A percentile compares a stretch with the other conserved stretches of the same genome.
phyloP scores from a whole-genome alignment of 2,113 vertebrate genomes.

The Micromys minutus region DNA sequence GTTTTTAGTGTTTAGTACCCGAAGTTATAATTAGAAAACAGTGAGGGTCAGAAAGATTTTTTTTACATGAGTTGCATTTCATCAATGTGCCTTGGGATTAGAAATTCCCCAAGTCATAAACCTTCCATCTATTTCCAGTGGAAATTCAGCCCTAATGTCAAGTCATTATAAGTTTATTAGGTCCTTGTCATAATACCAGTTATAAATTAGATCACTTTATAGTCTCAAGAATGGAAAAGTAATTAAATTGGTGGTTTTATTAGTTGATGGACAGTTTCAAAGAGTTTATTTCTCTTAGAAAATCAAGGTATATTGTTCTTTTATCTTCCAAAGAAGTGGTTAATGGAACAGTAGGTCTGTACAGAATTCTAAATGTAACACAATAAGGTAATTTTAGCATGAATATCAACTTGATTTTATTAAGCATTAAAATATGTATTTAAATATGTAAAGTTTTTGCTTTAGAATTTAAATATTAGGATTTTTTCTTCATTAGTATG shows the following conservation, averaged over 20 bases:
- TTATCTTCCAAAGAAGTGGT: constrained; percentile 39
- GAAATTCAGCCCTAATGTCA: constrained; percentile 33
- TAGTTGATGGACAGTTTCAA: constrained; percentile 64
- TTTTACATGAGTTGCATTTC: constrained; percentile 48
- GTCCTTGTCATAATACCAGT: constrained; percentile 56
- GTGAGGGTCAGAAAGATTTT: constrained; percentile 24
- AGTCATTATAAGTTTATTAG: constrained; percentile 65
- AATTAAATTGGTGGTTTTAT: constrained; percentile 67
- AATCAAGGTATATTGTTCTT: constrained; percentile 71
- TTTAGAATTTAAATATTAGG: constrained; percentile 63
- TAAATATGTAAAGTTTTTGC: constrained; percentile 8
- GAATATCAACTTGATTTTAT: constrained; percentile 51
- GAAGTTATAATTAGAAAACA: constrained; percentile 64
- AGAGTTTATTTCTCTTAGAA: constrained; percentile 59
- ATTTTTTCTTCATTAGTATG: constrained; percentile 51
- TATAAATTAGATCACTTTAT: constrained; percentile 63
- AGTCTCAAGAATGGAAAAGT: constrained; percentile 50
- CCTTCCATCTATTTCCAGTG: constrained; percentile 33
- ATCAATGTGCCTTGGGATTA: constrained; percentile 47
- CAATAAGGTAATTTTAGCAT: constrained; percentile 45
- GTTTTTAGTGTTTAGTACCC: constrained; percentile 45
- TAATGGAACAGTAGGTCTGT: not conserved
- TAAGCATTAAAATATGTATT: constrained; percentile 46
- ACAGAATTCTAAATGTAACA: constrained; percentile 32
- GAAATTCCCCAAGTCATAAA: constrained; percentile 23